Conservation (phyloP, 2,888 invertebrate genomes). For the Ecdyonurus torrentis region DNA sequence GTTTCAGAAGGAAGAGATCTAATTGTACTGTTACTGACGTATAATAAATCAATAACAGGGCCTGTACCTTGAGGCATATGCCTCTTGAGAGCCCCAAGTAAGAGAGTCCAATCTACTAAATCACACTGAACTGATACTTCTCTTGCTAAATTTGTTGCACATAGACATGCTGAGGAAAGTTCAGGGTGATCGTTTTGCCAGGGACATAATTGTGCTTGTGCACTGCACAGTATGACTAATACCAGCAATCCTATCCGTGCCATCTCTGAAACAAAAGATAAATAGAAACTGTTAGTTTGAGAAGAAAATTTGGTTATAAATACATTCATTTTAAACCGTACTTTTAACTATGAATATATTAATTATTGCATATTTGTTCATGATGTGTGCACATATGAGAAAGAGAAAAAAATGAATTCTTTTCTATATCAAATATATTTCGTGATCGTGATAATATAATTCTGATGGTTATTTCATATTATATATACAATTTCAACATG, state of each 20-base stretch:
- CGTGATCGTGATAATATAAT: too few relatives aligned
- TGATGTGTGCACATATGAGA: too few relatives aligned
- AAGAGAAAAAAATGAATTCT: too few relatives aligned
- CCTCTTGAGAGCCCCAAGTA: constrained; percentile 55
- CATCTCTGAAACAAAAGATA: neutral
- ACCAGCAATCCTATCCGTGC: neutral
- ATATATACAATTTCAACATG: too few relatives aligned
- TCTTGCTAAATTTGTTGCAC: constrained; percentile 69
- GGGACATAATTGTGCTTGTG: constrained; percentile 51
- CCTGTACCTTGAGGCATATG: constrained; percentile 3
- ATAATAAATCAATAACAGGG: constrained; percentile 51
- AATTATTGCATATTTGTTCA: too few relatives aligned
- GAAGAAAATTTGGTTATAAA: too few relatives aligned
- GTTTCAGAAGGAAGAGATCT: constrained; percentile 18
- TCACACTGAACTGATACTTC: constrained; percentile 83
- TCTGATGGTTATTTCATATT: too few relatives aligned
- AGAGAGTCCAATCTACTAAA: constrained; percentile 60
- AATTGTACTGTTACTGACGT: constrained; percentile 76
- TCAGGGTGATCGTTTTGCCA: constrained; percentile 61
- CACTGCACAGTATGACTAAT: constrained; percentile 6
- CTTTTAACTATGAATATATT: too few relatives aligned
- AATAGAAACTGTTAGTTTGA: too few relatives aligned
- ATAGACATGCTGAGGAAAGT: constrained; percentile 69
- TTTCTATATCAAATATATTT: too few relatives aligned
- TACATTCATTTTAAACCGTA: too few relatives aligned